Percentiles rank a stretch among this genome's conserved stretches.
Conservation (phyloP, 1,140 invertebrate species). For the Formica exsecta region DNA sequence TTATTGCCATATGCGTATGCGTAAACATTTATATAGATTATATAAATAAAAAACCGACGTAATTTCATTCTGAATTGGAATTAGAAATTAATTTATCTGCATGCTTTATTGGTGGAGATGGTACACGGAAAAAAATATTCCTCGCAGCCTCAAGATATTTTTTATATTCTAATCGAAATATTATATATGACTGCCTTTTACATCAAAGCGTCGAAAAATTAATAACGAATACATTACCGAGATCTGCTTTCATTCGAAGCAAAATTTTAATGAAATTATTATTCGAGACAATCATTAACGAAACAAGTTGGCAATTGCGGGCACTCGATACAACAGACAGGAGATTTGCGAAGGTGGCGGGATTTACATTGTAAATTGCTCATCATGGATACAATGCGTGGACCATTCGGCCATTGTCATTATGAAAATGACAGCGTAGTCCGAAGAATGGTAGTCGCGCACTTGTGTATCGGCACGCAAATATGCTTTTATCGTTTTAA, state of each 20-base stretch:
- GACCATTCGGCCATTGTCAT: constrained; percentile 76
- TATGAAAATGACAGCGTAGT: constrained; percentile 78
- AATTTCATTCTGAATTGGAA: constrained; percentile 7
- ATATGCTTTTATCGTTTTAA: background rate
- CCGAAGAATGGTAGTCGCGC: constrained; percentile 70
- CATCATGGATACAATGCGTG: constrained; percentile 71
- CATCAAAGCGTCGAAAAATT: background rate
- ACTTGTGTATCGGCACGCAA: background rate
- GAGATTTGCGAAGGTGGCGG: constrained; percentile 74
- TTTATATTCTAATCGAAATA: background rate
- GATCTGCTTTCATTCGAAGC: background rate
- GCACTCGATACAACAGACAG: constrained; percentile 45
- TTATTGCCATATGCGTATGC: constrained; percentile 24
- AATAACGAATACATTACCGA: background rate
- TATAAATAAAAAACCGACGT: constrained; percentile 33
- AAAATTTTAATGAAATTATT: constrained; percentile 50
- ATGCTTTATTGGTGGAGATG: too few species aligned
- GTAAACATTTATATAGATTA: background rate
- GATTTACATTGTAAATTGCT: constrained; percentile 72
- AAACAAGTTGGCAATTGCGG: constrained; percentile 17
- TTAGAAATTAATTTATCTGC: too few species aligned
- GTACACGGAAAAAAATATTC: too few species aligned
- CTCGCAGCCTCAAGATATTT: too few species aligned
- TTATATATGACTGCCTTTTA: background rate
- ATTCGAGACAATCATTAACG: constrained; percentile 29